Conservation (phyloP, 2,797 vertebrate genomes). For the Eutrigla gurnardus region DNA sequence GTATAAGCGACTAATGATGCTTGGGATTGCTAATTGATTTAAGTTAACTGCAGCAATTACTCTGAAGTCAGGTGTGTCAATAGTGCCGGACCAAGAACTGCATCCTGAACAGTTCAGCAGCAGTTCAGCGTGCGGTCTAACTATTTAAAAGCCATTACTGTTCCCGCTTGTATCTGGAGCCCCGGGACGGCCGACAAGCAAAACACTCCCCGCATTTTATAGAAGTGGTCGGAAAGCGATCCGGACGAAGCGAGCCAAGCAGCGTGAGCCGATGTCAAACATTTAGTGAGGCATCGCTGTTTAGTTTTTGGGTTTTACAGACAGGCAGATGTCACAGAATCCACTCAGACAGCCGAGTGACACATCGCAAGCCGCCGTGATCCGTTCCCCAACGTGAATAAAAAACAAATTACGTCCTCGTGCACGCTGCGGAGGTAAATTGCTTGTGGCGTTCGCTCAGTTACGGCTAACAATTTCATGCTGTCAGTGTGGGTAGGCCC, state of each 20-base stretch:
- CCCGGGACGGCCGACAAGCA: constrained; percentile 37
- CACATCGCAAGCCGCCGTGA: constrained; percentile 46
- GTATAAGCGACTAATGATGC: constrained; percentile 79
- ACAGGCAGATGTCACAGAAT: constrained; percentile 44
- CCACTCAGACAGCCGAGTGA: constrained; percentile 44
- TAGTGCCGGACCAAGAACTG: constrained; percentile 35
- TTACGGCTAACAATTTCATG: constrained; percentile 69
- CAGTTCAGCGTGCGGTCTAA: constrained; percentile 33
- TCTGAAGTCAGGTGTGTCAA: constrained; percentile 65
- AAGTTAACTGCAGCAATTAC: constrained; percentile 80
- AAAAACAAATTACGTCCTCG: constrained; percentile 50
- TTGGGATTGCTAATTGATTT: constrained; percentile 82
- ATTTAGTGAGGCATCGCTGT: constrained; percentile 48
- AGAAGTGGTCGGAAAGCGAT: constrained; percentile 34
- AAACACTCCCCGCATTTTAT: constrained; percentile 33
- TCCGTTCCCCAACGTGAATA: constrained; percentile 54
- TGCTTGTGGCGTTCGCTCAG: constrained; percentile 53
- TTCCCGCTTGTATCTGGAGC: constrained; percentile 21
- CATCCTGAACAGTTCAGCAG: constrained; percentile 43
- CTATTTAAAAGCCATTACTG: constrained; percentile 12
- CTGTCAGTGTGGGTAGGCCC: constrained; percentile 63
- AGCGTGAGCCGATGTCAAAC: constrained; percentile 32
- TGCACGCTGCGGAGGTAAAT: constrained; percentile 52
- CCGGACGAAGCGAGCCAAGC: constrained; percentile 26
- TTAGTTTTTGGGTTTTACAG: constrained; percentile 28